Evolutionary conservation across 2,888 invertebrate genomes (phyloP).

Genomic region (Alloplasta piceator): DNA sequence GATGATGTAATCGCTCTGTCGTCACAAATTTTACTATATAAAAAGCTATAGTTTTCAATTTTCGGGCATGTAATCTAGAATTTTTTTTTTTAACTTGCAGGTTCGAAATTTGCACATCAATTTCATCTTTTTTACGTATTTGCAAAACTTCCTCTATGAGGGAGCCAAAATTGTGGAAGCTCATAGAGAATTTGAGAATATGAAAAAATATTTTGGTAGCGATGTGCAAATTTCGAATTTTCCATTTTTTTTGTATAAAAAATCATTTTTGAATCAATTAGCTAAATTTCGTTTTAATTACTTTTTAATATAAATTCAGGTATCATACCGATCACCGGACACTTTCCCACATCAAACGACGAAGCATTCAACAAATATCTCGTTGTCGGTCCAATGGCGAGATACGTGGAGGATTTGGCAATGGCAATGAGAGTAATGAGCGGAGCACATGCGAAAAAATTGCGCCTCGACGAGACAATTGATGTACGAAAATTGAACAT

Average conservation of each 20-base stretch:
- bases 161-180: no score
- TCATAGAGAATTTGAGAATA: no score
- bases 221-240: no score
- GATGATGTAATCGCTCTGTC: no score
- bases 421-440: slow-evolving; percentile 88
- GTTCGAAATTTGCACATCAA: neutral
- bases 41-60: no score
- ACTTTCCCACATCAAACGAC: slow-evolving; percentile 86
- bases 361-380: slow-evolving; percentile 84
- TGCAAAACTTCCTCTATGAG: no score
- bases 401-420: slow-evolving; percentile 91
- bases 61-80: neutral
- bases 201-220: no score
- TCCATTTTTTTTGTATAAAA: no score
- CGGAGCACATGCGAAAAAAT: slow-evolving; percentile 80
- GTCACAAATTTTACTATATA: no score
- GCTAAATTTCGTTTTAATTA: slow-evolving; percentile 34
- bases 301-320: slow-evolving; percentile 80
- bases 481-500: slow-evolving; percentile 84
- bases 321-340: slow-evolving; percentile 85
- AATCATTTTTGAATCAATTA: no score
- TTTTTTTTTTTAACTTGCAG: neutral
- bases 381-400: slow-evolving; percentile 89
- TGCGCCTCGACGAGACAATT: slow-evolving; percentile 85
- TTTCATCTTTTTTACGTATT: no score